These are phyloP conservation scores for Coranthus polyacanthus DNA, from an alignment of 2,797 vertebrate genomes.

Conservation along the genomic window DNA sequence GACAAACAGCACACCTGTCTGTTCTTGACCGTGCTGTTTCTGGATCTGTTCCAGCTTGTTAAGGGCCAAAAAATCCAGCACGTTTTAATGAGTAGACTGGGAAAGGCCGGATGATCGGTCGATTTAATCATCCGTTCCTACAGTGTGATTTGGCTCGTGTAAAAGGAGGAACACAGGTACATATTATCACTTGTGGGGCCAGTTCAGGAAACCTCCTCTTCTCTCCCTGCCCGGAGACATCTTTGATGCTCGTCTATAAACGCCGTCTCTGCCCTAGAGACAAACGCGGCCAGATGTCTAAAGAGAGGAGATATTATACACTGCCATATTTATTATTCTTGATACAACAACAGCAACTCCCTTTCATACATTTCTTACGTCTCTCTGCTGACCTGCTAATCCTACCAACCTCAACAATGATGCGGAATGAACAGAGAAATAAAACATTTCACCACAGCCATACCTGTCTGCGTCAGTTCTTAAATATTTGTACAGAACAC, in stretches of 20 bases:
- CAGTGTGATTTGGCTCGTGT: constrained; percentile 43
- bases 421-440: constrained; percentile 16
- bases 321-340: constrained; percentile 19
- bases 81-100: constrained; percentile 55
- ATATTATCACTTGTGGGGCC: constrained; percentile 40
- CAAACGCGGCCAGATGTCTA: constrained; percentile 11
- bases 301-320: neutral
- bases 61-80: constrained; percentile 46
- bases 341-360: constrained; percentile 1
- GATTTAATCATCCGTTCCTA: constrained; percentile 63
- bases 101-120: constrained; percentile 49
- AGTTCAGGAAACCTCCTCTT: constrained; percentile 26
- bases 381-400: constrained; percentile 63
- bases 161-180: constrained; percentile 20
- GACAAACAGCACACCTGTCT: constrained; percentile 48
- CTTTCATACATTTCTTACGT: constrained; percentile 27
- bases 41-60: constrained; percentile 60
- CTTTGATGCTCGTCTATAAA: constrained; percentile 25
- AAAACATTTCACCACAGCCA: constrained; percentile 10
- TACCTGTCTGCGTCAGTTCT: constrained; percentile 1
- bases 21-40: constrained; percentile 40
- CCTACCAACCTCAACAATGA: constrained; percentile 14
- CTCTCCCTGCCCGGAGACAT: constrained; percentile 26
- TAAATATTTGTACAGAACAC: neutral
- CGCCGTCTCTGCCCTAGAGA: constrained; percentile 13